Evolutionary conservation across 2,888 invertebrate genomes (phyloP), one percentile per base, ranked within the genome.

Genomic region (Stomorhina lunata): DNA sequence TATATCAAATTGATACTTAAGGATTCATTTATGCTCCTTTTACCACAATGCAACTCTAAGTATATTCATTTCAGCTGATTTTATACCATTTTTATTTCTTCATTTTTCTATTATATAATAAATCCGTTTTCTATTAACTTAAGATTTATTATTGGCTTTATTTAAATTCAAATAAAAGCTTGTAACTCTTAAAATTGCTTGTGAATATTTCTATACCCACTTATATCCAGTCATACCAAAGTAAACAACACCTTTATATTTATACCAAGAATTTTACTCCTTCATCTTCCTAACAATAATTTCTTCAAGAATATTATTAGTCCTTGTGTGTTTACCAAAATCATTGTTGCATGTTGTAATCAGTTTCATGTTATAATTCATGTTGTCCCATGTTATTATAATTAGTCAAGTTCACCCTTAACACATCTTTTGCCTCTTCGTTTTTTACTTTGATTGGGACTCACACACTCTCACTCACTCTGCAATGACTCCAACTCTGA

Each of bases 261-360:
- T 66, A 43, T 43, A 57, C 17, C 15, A n/a, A 57, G n/a, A 17
- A 29, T 17, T 55, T 37, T 32, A 61, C 77, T 77, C 2, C 25
- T 61, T 68, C 32, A 75, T 66, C n/a, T n/a, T n/a, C n/a, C n/a
- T n/a, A n/a, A n/a, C n/a, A n/a, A n/a, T n/a, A n/a, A n/a, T n/a
- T n/a, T n/a, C n/a, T n/a, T n/a, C n/a, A n/a, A n/a, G n/a, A n/a
- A n/a, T n/a, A n/a, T n/a, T n/a, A n/a, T n/a, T n/a, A n/a, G n/a
- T n/a, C n/a, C n/a, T 55, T 55, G 12, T 69, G 43, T 9, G 61
- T 48, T 63, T 66, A 65, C 55, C 78, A 59, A 72, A 79, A 79
- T 65, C 72, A 72, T 72, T 79, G 57, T 72, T 72, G 65, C 79
- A 79, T 79, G 32, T 72, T 79, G 72, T 72, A 79, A 72, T 79